Percentiles rank a stretch among this genome's conserved stretches.
Conservation (phyloP, 2,797 vertebrate genomes). For the Microctenopoma lineatum region DNA sequence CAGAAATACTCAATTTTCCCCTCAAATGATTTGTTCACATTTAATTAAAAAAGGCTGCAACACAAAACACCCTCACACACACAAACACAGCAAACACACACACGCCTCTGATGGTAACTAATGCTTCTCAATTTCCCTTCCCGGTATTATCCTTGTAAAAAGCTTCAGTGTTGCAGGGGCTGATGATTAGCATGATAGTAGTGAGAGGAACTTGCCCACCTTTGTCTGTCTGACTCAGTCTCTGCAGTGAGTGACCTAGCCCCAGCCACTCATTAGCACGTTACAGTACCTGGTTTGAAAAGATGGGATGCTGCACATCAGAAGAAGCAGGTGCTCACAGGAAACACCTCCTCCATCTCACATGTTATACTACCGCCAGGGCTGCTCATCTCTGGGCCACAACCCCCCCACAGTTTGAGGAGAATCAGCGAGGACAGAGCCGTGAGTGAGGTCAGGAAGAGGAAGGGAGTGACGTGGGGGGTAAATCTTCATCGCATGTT, state of each 20-base stretch:
- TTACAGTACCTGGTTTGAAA: constrained; percentile 58
- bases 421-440: constrained; percentile 40
- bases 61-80: constrained; percentile 18
- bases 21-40: constrained; percentile 69
- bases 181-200: constrained; percentile 75
- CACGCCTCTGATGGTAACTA: constrained; percentile 50
- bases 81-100: constrained; percentile 25
- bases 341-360: background rate
- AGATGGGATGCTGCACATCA: constrained; percentile 44
- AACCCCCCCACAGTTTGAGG: constrained; percentile 32
- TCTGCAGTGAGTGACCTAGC: constrained; percentile 59
- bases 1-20: constrained; percentile 58
- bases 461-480: constrained; percentile 23
- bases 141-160: constrained; percentile 51
- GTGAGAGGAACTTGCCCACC: constrained; percentile 46
- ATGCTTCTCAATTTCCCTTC: constrained; percentile 32
- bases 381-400: constrained; percentile 47
- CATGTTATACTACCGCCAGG: constrained; percentile 13
- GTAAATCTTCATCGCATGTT: constrained; percentile 21
- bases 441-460: constrained; percentile 52
- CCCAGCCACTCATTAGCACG: constrained; percentile 66
- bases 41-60: constrained; percentile 66
- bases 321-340: constrained; percentile 41
- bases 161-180: constrained; percentile 45
- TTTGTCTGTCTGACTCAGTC: constrained; percentile 34